A percentile compares a stretch with the other conserved stretches of the same genome.
Conservation (phyloP, 2,113 vertebrate genomes). For the Thomomys bottae region DNA sequence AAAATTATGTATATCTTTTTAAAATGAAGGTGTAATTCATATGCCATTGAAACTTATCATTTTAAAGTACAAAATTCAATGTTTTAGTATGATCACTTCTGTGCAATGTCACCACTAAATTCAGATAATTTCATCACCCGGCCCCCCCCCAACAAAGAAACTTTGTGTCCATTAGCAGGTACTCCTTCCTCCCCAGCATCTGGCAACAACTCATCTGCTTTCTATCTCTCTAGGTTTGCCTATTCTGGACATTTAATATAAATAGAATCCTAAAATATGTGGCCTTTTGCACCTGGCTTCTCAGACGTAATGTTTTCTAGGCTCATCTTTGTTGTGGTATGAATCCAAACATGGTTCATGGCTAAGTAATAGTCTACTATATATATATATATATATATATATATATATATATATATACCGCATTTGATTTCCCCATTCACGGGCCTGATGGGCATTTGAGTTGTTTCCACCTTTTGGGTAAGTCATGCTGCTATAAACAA, state of each 20-base stretch:
- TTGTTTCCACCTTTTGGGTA: conserved; percentile 36
- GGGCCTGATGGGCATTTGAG: conserved; percentile 22
- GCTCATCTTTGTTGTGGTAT: conserved; percentile 10
- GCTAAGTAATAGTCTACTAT: conserved; percentile 30
- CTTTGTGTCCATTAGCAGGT: not conserved
- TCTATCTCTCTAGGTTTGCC: conserved; percentile 14
- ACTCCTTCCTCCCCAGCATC: not conserved
- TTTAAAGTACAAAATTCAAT: conserved; percentile 1
- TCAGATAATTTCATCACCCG: not conserved
- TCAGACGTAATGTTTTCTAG: conserved; percentile 53
- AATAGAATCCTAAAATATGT: conserved; percentile 31
- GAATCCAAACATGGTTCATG: conserved; percentile 37
- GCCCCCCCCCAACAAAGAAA: not conserved
- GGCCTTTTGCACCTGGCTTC: conserved; percentile 49
- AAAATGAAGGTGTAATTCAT: conserved; percentile 35
- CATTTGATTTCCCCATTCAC: conserved; percentile 45
- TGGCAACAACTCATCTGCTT: conserved; percentile 19
- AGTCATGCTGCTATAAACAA: conserved; percentile 63
- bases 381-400: conserved; percentile 10
- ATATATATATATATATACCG: not conserved
- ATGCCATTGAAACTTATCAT: not conserved
- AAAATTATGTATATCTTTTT: conserved; percentile 16
- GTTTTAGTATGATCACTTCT: conserved; percentile 26
- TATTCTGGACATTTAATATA: conserved; percentile 29
- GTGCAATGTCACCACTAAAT: conserved; percentile 33